A percentile compares a stretch with the other conserved stretches of the same genome.
Evolutionary conservation across 2,113 vertebrate genomes (phyloP).

Genomic region (Lagopus leucura): DNA sequence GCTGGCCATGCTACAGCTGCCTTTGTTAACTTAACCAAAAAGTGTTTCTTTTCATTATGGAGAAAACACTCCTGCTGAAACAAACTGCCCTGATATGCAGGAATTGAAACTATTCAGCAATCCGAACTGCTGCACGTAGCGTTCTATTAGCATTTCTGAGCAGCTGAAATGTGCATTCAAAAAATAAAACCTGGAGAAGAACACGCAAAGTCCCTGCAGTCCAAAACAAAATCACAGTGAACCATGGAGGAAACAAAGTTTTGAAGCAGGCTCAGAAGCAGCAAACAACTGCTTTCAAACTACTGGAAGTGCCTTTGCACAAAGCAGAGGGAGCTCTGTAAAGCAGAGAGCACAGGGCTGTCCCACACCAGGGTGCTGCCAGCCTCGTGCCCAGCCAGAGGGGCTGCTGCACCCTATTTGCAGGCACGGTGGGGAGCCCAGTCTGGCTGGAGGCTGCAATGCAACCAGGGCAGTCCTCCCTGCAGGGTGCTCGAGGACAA

Average conservation of each 20-base stretch:
- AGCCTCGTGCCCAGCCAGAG: not conserved
- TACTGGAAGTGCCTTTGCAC: not conserved
- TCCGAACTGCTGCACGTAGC: too few species aligned
- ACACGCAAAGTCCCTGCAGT: not conserved
- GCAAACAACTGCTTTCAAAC: not conserved
- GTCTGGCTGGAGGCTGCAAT: not conserved
- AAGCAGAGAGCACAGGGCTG: not conserved
- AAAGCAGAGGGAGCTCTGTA: not conserved
- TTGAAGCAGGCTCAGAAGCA: not conserved
- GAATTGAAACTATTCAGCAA: not conserved
- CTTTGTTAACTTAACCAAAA: not conserved
- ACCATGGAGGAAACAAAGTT: fast-evolving
- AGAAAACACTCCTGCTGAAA: not conserved
- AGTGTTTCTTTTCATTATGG: not conserved
- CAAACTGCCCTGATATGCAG: not conserved
- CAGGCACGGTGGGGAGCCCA: fast-evolving
- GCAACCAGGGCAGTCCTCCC: not conserved
- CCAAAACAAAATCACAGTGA: fast-evolving
- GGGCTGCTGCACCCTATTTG: fast-evolving
- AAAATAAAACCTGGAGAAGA: not conserved
- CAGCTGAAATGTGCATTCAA: not conserved
- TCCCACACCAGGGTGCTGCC: fast-evolving
- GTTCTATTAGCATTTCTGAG: not conserved
- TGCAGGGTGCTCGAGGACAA: not conserved
- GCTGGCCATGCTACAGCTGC: not conserved